phyloP scores from a whole-genome alignment of 2,113 vertebrate species.

The Chaenocephalus aceratus region DNA sequence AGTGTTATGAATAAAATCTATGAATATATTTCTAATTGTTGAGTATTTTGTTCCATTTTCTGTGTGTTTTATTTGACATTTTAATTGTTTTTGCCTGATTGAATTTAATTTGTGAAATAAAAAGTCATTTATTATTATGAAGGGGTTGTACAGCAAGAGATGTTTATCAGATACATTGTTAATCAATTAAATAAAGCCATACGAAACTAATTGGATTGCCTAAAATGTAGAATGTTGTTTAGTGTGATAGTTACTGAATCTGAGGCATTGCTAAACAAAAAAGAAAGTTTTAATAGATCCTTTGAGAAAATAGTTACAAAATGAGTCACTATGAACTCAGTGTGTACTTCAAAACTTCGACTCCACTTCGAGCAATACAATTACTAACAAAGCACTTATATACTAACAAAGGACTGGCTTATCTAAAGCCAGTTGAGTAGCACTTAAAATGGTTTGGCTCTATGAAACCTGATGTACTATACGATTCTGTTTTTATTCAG shows the following conservation, averaged over 20 bases:
- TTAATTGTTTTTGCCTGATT: not conserved
- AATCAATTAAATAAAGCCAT: not conserved
- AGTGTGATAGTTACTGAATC: no score
- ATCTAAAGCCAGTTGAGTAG: no score
- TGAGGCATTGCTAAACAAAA: no score
- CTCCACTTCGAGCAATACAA: no score
- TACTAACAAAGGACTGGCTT: no score
- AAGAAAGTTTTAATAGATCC: not conserved
- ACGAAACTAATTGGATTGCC: not conserved
- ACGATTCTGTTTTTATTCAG: no score
- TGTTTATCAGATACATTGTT: not conserved
- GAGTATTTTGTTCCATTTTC: not conserved
- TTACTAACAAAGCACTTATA: no score
- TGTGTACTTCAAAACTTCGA: no score
- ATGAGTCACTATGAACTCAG: not conserved
- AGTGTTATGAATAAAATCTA: not conserved
- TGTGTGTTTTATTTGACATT: not conserved
- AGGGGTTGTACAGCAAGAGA: not conserved
- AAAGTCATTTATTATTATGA: not conserved
- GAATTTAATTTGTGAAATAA: no score
- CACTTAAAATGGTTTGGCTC: no score
- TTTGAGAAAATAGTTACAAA: not conserved
- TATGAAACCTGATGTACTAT: no score
- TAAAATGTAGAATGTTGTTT: not conserved
- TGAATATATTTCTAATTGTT: not conserved